These are phyloP conservation scores for Bos javanicus DNA, from an alignment of 2,113 vertebrate genomes.

Conservation along the genomic window DNA sequence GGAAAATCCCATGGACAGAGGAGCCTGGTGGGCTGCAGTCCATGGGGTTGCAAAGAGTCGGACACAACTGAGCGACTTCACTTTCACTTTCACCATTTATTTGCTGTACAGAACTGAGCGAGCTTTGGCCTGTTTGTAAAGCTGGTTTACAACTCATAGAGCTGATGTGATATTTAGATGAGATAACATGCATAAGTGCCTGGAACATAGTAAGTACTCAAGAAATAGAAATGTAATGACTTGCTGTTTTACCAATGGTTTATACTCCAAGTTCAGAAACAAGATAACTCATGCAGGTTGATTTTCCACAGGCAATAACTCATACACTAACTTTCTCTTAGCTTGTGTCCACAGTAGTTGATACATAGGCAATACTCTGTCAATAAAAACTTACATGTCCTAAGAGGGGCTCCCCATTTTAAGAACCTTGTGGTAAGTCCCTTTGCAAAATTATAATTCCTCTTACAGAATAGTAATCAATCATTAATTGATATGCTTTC, in stretches of 20 bases:
- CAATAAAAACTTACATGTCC: not conserved
- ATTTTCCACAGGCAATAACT: not conserved
- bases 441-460: conserved; percentile 6
- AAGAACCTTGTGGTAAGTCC: not conserved
- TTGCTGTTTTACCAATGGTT: not conserved
- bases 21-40: not conserved
- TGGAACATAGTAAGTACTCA: conserved; percentile 5
- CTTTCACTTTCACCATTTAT: not conserved
- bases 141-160: not conserved
- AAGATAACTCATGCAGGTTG: not conserved
- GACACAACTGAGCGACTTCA: not conserved
- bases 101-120: not conserved
- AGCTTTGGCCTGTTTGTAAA: not conserved
- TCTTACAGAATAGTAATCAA: not conserved
- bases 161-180: not conserved
- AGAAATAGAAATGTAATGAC: conserved; percentile 16
- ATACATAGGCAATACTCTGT: not conserved
- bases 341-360: not conserved
- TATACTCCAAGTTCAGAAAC: not conserved
- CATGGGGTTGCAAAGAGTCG: not conserved
- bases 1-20: not conserved
- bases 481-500: conserved; percentile 31
- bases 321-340: not conserved
- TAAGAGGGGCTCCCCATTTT: not conserved
- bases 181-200: not conserved